Evolutionary conservation across 2,797 vertebrate genomes (phyloP).

Genomic region (Pipistrellus pipistrellus): DNA sequence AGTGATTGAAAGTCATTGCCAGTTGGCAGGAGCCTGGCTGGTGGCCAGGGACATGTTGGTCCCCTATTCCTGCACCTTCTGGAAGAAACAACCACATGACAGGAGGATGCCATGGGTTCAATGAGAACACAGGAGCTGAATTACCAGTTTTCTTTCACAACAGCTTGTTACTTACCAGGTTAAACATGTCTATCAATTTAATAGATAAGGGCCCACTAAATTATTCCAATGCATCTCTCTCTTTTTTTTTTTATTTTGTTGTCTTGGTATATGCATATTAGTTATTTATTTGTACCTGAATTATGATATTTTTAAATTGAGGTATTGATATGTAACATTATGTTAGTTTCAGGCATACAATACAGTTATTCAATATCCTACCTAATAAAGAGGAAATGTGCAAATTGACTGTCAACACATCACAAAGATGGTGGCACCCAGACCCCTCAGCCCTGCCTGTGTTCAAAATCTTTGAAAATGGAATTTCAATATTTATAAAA

Average conservation of each 20-base stretch:
- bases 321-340: not conserved
- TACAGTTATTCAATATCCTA: not conserved
- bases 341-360: not conserved
- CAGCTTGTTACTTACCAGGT: conserved; percentile 28
- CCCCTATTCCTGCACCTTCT: not conserved
- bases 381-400: no score
- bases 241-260: not conserved
- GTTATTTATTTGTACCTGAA: not conserved
- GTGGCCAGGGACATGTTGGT: not conserved
- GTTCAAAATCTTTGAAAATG: no score
- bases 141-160: not conserved
- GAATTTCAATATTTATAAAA: no score
- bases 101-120: accelerated
- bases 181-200: not conserved
- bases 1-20: conserved; percentile 74
- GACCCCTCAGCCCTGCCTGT: no score
- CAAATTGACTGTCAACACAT: no score
- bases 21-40: conserved; percentile 32
- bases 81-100: not conserved
- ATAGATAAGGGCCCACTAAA: not conserved
- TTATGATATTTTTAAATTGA: not conserved
- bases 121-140: conserved; percentile 36
- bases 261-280: not conserved
- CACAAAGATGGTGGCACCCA: no score
- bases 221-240: not conserved